Evolutionary conservation across 2,797 vertebrate genomes (phyloP).

Genomic region (Hybognathus amarus): DNA sequence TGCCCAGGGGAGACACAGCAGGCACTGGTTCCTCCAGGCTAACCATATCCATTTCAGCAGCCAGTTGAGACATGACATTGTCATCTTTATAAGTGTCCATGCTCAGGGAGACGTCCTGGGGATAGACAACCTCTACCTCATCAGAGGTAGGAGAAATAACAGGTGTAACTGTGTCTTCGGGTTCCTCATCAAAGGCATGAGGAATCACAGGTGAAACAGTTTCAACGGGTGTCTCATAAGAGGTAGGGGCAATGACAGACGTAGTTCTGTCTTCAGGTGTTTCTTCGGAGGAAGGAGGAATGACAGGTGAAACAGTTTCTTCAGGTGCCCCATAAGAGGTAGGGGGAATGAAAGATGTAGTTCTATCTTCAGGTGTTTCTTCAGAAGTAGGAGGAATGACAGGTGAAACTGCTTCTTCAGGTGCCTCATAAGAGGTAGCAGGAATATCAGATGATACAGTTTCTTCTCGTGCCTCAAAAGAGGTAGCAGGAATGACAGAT

Average conservation of each 20-base stretch:
- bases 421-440: conserved; percentile 11
- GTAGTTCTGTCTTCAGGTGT: conserved; percentile 1
- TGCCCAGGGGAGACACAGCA: conserved; percentile 70
- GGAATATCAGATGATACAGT: not conserved
- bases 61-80: conserved; percentile 45
- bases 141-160: conserved; percentile 23
- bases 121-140: conserved; percentile 4
- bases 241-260: not conserved
- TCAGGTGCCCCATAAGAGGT: not conserved
- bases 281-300: not conserved
- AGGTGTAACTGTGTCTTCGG: conserved; percentile 42
- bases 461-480: conserved; percentile 29
- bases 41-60: conserved; percentile 65
- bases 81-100: conserved; percentile 23
- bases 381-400: not conserved
- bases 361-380: not conserved
- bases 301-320: conserved; percentile 22
- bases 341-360: not conserved
- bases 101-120: not conserved
- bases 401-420: conserved; percentile 28
- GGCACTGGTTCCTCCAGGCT: conserved; percentile 61
- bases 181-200: conserved; percentile 41
- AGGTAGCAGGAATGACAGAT: not conserved
- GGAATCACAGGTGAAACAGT: not conserved
- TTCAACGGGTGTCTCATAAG: conserved; percentile 38